Evolutionary conservation across 1,140 invertebrate species (phyloP).

Genomic region (Condylostylus longicornis): DNA sequence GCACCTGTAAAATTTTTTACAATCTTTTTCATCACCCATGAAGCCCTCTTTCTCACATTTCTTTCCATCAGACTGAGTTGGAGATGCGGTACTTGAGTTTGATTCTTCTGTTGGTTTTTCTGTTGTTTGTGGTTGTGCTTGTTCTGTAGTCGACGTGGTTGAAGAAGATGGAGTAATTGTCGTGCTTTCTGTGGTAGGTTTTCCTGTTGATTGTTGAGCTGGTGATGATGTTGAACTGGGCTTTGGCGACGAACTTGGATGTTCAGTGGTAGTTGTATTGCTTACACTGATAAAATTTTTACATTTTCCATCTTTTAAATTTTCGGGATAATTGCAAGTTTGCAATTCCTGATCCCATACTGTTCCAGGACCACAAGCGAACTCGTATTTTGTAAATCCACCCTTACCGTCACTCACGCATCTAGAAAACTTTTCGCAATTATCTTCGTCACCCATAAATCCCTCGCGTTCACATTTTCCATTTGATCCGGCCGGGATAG

Average conservation of each 20-base stretch:
- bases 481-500: constrained; percentile 1
- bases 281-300: no score
- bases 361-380: constrained; percentile 46
- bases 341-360: constrained; percentile 44
- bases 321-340: constrained; percentile 43
- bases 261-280: not conserved
- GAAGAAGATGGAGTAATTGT: not conserved
- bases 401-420: constrained; percentile 44
- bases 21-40: constrained; percentile 41
- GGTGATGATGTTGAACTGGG: constrained; percentile 2
- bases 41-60: constrained; percentile 38
- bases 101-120: not conserved
- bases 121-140: constrained; percentile 7
- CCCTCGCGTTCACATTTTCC: constrained; percentile 35
- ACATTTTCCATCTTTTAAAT: constrained; percentile 33
- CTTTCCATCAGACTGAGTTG: constrained; percentile 16
- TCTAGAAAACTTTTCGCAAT: constrained; percentile 52
- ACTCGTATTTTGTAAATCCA: constrained; percentile 42
- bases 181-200: not conserved
- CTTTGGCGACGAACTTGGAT: not conserved
- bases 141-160: constrained; percentile 8
- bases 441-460: constrained; percentile 40
- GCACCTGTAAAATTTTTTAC: constrained; percentile 52
- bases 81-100: not conserved
- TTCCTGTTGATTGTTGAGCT: not conserved